phyloP scores from a whole-genome alignment of 2,888 invertebrate genomes.

The Brenthis ino region DNA sequence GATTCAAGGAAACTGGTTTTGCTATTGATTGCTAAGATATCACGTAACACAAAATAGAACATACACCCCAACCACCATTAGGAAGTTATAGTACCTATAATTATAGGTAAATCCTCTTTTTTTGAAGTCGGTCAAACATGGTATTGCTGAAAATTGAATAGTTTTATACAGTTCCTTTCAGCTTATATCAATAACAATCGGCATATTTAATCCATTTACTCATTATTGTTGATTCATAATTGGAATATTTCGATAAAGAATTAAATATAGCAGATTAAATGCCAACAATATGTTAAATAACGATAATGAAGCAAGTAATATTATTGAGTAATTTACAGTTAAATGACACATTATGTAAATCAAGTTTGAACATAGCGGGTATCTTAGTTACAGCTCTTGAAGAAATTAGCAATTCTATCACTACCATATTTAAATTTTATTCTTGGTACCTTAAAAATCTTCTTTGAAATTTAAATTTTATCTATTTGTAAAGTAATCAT shows the following conservation, averaged over 20 bases:
- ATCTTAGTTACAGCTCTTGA: conserved; percentile 28
- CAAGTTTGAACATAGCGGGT: conserved; percentile 25
- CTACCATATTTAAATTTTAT: conserved; percentile 32
- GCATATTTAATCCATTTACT: background rate
- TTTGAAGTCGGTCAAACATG: no score
- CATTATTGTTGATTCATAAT: conserved; percentile 14
- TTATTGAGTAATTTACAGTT: conserved; percentile 9
- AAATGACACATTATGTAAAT: conserved; percentile 27
- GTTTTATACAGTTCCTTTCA: no score
- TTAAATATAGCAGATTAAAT: background rate
- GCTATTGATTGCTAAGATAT: no score
- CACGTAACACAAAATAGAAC: no score
- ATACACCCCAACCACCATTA: no score
- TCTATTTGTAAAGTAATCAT: conserved; percentile 9
- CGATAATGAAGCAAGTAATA: conserved; percentile 20
- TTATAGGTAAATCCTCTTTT: no score
- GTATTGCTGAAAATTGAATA: no score
- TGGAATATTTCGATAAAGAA: conserved; percentile 11
- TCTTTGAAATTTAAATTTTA: conserved; percentile 14
- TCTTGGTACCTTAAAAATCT: conserved; percentile 13
- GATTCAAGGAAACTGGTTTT: no score
- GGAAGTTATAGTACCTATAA: no score
- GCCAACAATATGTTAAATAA: conserved; percentile 16
- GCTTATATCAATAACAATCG: no score
- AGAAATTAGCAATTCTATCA: conserved; percentile 34